These are phyloP conservation scores for Tortricodes alternella DNA, from an alignment of 2,888 invertebrate genomes.

Conservation along the genomic window DNA sequence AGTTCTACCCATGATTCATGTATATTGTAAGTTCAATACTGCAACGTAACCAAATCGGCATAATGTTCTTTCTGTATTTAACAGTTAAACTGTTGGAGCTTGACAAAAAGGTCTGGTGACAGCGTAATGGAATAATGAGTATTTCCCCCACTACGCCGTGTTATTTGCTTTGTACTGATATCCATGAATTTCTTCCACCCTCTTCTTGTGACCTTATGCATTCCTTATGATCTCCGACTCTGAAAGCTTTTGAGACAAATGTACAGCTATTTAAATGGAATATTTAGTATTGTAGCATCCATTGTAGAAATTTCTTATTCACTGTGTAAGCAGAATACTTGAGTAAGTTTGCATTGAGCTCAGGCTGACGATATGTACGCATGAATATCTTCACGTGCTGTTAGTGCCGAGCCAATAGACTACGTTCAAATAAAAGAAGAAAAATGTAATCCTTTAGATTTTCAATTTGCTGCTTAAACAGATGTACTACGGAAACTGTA, in stretches of 20 bases:
- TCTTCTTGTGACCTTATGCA: conserved; percentile 60
- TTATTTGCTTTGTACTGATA: conserved; percentile 46
- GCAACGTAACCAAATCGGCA: neutral
- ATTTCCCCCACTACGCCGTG: conserved; percentile 35
- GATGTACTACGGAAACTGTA: too few relatives aligned
- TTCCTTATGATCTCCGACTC: conserved; percentile 65
- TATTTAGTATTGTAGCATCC: conserved; percentile 71
- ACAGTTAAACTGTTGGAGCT: too few relatives aligned
- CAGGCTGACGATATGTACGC: conserved; percentile 46
- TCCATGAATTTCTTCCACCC: conserved; percentile 42
- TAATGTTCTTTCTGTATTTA: too few relatives aligned
- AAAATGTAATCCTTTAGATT: neutral
- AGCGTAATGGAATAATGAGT: conserved; percentile 11
- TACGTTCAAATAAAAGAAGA: conserved; percentile 4
- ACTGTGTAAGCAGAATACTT: conserved; percentile 65
- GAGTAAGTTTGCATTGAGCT: conserved; percentile 48
- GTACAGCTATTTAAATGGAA: conserved; percentile 73
- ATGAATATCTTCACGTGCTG: conserved; percentile 7
- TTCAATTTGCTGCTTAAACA: neutral
- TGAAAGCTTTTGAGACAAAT: conserved; percentile 72
- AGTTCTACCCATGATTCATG: too few relatives aligned
- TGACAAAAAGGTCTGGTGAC: neutral
- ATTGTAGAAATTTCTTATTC: conserved; percentile 71
- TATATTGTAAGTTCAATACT: too few relatives aligned
- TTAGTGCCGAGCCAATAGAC: conserved; percentile 4